Conservation (phyloP, 2,113 vertebrate species). For the Sciurus niger region DNA sequence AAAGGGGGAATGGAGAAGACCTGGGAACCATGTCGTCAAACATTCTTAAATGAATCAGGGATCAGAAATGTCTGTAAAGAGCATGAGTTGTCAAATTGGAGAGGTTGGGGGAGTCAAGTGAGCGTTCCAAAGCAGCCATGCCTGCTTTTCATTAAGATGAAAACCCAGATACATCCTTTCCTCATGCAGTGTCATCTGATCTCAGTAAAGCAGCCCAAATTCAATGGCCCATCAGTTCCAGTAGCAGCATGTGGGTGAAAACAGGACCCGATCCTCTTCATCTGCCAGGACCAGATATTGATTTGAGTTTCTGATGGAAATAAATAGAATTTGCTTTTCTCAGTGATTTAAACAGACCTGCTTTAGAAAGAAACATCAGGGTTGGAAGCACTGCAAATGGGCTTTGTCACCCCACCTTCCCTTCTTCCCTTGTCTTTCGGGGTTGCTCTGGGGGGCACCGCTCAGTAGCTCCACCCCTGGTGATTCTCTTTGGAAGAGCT, state of each 20-base stretch:
- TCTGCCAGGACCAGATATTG: not conserved
- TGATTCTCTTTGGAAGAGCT: not conserved
- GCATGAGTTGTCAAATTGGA: not conserved
- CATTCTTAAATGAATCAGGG: not conserved
- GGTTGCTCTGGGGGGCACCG: not conserved
- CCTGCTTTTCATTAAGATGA: constrained; percentile 52
- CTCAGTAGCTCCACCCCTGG: no score
- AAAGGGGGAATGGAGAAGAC: not conserved
- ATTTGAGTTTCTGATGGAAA: constrained; percentile 52
- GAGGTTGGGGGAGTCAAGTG: not conserved
- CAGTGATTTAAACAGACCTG: not conserved
- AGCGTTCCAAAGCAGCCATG: not conserved
- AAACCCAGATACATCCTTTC: not conserved
- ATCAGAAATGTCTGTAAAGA: not conserved
- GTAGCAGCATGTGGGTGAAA: accelerated
- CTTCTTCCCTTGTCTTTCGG: not conserved
- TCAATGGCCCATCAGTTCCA: not conserved
- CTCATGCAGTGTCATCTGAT: not conserved
- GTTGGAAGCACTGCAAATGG: accelerated
- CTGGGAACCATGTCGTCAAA: not conserved
- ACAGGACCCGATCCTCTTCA: not conserved
- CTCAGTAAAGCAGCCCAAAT: not conserved
- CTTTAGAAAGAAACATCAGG: constrained; percentile 21
- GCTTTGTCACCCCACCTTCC: not conserved
- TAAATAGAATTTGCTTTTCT: constrained; percentile 52